Percentiles rank a stretch among this genome's conserved stretches.
These are phyloP conservation scores for Atlantisia rogersi DNA, from an alignment of 2,113 vertebrate species.

Conservation along the genomic window DNA sequence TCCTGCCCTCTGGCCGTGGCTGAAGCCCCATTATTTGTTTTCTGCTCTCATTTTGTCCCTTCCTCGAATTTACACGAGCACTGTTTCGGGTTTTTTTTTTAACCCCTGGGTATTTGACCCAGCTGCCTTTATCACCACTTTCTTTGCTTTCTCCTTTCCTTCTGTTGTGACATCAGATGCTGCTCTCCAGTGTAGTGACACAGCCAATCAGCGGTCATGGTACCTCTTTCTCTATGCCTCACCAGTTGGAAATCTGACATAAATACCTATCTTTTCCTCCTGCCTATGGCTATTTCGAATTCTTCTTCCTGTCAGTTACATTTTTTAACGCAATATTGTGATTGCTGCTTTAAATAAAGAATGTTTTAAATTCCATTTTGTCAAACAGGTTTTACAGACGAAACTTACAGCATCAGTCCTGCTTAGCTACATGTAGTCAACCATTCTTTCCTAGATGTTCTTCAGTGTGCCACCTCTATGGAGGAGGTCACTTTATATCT, in stretches of 20 bases:
- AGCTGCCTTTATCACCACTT: background rate
- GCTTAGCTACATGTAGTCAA: background rate
- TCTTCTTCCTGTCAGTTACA: background rate
- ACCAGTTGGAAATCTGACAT: background rate
- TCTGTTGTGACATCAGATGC: background rate
- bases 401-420: background rate
- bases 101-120: background rate
- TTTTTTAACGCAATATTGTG: background rate
- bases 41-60: background rate
- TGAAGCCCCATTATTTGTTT: background rate
- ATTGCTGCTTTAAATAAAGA: conserved; percentile 5
- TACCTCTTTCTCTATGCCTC: background rate
- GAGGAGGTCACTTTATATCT: background rate
- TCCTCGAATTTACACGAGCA: background rate
- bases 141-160: background rate
- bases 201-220: accelerated
- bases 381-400: background rate
- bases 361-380: background rate
- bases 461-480: background rate
- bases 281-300: background rate
- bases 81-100: background rate
- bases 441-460: background rate
- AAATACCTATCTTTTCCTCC: background rate
- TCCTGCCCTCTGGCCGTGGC: background rate
- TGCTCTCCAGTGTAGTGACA: background rate